A percentile compares a stretch with the other conserved stretches of the same genome.
Evolutionary conservation across 2,888 invertebrate genomes (phyloP).

Genomic region (Hypolimnas misippus): DNA sequence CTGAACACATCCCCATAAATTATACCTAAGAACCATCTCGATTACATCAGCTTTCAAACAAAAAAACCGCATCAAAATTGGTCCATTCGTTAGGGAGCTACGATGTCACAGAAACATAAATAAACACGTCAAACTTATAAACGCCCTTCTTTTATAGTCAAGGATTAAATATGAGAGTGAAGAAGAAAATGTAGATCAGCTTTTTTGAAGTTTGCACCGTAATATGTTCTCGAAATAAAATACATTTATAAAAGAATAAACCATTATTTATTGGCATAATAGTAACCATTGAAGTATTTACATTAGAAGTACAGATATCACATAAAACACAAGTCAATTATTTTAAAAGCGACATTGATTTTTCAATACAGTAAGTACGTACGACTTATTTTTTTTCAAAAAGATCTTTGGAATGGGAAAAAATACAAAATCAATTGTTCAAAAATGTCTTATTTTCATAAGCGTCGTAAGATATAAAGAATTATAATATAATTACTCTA

Average conservation of each 20-base stretch:
- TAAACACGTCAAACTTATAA: too few species aligned
- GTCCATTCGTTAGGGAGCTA: too few species aligned
- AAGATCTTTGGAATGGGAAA: conserved; percentile 45
- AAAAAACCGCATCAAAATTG: too few species aligned
- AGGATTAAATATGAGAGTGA: too few species aligned
- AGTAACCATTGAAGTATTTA: conserved; percentile 76
- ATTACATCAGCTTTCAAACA: too few species aligned
- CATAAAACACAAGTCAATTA: conserved; percentile 75
- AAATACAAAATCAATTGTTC: conserved; percentile 12
- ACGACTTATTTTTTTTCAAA: background rate
- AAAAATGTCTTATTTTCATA: conserved; percentile 21
- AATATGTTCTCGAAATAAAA: conserved; percentile 4
- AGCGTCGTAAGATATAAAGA: conserved; percentile 10
- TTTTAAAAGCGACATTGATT: conserved; percentile 58
- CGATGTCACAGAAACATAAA: too few species aligned
- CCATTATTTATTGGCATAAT: conserved; percentile 77
- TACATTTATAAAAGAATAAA: conserved; percentile 74
- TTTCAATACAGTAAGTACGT: conserved; percentile 50
- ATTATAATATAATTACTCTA: conserved; percentile 17
- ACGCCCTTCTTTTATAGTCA: too few species aligned
- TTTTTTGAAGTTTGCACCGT: background rate
- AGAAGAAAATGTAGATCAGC: too few species aligned
- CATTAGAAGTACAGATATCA: conserved; percentile 78
- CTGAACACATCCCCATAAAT: too few species aligned
- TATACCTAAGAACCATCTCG: too few species aligned